Evolutionary conservation across 1,140 invertebrate genomes (phyloP).

Genomic region (Scylla paramamosain): DNA sequence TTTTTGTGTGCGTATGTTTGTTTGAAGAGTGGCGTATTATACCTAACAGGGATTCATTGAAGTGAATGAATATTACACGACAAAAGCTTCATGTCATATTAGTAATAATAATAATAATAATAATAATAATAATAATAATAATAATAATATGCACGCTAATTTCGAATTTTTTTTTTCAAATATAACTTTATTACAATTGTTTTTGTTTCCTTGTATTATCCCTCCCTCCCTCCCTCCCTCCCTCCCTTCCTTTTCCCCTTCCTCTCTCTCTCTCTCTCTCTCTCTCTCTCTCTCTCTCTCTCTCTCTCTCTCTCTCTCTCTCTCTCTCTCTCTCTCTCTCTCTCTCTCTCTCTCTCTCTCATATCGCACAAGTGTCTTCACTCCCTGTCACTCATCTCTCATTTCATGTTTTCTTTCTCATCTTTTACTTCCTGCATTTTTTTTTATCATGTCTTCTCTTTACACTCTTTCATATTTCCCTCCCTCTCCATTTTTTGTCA

Average conservation of each 20-base stretch:
- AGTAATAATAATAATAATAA: neutral
- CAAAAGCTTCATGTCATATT: neutral
- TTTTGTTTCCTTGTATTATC: too few relatives aligned
- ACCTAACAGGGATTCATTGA: too few relatives aligned
- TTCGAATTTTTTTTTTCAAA: neutral
- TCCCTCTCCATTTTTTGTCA: neutral
- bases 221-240: too few relatives aligned
- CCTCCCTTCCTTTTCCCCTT: neutral
- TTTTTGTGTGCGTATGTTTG: neutral
- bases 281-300: too few relatives aligned
- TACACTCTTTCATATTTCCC: neutral
- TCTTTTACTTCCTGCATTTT: neutral
- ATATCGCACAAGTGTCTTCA: neutral
- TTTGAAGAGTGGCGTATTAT: too few relatives aligned
- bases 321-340: neutral
- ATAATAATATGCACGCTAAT: too few relatives aligned
- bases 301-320: conserved; percentile 1
- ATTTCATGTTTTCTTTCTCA: neutral
- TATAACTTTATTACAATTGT: neutral
- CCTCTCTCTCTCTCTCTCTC: too few relatives aligned
- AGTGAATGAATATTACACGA: too few relatives aligned
- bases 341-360: conserved; percentile 17
- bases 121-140: too few relatives aligned
- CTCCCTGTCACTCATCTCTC: neutral
- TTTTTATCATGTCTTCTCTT: neutral